These are phyloP conservation scores for Cheilosia vulpina DNA, from an alignment of 2,888 invertebrate species.

Conservation along the genomic window DNA sequence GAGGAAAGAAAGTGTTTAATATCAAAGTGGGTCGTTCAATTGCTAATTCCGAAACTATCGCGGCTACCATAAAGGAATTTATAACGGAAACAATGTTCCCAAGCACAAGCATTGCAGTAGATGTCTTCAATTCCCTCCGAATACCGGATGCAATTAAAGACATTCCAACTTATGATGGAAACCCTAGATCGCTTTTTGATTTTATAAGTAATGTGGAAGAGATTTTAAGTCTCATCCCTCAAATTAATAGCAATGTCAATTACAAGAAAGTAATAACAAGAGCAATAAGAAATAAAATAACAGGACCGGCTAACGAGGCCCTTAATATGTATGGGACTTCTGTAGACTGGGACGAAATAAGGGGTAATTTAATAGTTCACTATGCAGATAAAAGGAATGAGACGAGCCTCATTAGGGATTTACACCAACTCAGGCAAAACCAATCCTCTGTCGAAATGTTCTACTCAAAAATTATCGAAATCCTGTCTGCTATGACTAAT, in stretches of 20 bases:
- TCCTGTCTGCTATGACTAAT: conserved; percentile 65
- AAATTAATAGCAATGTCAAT: conserved; percentile 44
- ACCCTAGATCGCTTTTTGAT: conserved; percentile 47
- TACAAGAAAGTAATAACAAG: conserved; percentile 45
- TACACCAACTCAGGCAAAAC: conserved; percentile 55
- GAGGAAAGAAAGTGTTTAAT: too few species aligned
- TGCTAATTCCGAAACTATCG: too few species aligned
- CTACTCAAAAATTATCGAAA: conserved; percentile 63
- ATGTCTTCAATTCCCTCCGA: conserved; percentile 44
- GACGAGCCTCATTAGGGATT: conserved; percentile 60
- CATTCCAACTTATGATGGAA: conserved; percentile 66
- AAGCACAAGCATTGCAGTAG: conserved; percentile 1
- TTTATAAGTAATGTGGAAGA: conserved; percentile 41
- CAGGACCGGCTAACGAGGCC: conserved; percentile 68
- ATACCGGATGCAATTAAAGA: conserved; percentile 74
- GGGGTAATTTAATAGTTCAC: conserved; percentile 71
- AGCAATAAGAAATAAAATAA: conserved; percentile 73
- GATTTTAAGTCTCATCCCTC: conserved; percentile 47
- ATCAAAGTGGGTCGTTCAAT: too few species aligned
- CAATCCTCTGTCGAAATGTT: conserved; percentile 39
- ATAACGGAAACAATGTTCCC: too few species aligned
- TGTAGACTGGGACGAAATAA: conserved; percentile 62
- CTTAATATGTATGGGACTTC: conserved; percentile 72
- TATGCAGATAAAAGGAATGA: conserved; percentile 63
- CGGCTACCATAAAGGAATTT: too few species aligned